Conservation (phyloP, 2,113 vertebrate species). For the Acrocephalus arundinaceus region DNA sequence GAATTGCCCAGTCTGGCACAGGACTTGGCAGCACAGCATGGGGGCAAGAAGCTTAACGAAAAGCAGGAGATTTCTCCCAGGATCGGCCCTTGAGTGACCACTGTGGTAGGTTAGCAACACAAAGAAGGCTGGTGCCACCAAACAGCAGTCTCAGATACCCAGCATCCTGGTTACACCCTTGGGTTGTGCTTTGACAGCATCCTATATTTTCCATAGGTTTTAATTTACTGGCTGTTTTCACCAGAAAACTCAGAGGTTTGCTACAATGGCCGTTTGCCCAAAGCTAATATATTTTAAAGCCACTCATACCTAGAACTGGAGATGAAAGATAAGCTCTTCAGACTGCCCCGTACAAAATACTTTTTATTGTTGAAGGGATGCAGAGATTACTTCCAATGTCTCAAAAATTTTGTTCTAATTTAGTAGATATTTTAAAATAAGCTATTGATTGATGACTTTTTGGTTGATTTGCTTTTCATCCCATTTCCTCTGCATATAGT, state of each 20-base stretch:
- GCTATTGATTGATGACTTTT: background rate
- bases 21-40: background rate
- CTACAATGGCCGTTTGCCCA: background rate
- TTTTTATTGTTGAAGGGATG: background rate
- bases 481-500: background rate
- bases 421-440: background rate
- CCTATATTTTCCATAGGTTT: background rate
- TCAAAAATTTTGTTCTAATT: background rate
- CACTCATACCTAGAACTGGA: background rate
- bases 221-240: background rate
- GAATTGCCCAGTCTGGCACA: background rate
- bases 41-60: background rate
- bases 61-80: background rate
- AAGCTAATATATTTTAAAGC: background rate
- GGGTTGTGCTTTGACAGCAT: background rate
- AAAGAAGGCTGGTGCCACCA: background rate
- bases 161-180: background rate
- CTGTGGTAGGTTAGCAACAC: rapidly evolving
- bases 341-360: background rate
- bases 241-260: background rate
- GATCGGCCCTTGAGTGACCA: rapidly evolving
- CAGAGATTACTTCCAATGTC: background rate
- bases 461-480: background rate
- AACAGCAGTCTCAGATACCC: background rate
- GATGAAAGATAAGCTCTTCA: background rate